Conservation (phyloP, 2,113 vertebrate genomes). For the Protobothrops mucrosquamatus region DNA sequence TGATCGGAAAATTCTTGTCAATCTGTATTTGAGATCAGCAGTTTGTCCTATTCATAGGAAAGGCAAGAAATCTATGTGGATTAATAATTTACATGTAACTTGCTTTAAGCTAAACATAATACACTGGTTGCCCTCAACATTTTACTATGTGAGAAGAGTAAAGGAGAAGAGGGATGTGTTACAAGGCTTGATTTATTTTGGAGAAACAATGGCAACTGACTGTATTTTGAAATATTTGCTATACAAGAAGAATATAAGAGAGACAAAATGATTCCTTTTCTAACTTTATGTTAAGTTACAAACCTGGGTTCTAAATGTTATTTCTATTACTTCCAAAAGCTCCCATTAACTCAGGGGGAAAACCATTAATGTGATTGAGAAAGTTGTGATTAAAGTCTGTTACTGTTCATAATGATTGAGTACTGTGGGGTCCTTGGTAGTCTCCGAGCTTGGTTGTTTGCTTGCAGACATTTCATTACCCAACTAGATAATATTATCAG, state of each 20-base stretch:
- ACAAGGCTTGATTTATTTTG: not conserved
- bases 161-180: not conserved
- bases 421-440: not conserved
- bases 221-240: not conserved
- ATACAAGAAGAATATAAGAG: not conserved
- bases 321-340: not conserved
- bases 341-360: not conserved
- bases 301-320: not conserved
- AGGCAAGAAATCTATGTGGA: not conserved
- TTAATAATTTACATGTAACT: not conserved
- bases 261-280: not conserved
- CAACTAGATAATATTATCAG: not conserved
- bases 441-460: not conserved
- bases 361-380: not conserved
- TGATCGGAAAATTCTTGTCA: not conserved
- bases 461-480: not conserved
- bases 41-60: not conserved
- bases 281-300: not conserved
- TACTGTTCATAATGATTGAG: not conserved
- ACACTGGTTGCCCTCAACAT: not conserved
- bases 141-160: not conserved
- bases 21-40: not conserved
- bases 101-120: not conserved
- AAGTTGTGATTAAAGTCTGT: not conserved
- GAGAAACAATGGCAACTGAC: not conserved